Percentiles rank a stretch among this genome's conserved stretches.
Evolutionary conservation across 2,888 invertebrate species (phyloP).

Genomic region (Blastobasis adustella): DNA sequence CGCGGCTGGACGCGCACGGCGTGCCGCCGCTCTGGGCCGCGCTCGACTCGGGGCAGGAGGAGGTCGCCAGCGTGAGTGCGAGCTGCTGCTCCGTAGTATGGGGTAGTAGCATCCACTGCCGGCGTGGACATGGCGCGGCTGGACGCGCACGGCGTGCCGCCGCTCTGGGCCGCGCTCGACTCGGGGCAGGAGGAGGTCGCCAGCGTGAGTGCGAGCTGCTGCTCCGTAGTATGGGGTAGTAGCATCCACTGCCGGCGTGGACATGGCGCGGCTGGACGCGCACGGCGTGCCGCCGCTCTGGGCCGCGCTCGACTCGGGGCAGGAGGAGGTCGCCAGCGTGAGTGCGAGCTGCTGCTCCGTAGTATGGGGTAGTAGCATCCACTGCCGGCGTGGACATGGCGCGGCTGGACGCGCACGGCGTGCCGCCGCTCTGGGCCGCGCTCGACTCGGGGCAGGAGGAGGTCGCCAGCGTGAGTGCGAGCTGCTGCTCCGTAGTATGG

Average conservation of each 20-base stretch:
- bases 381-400: background rate
- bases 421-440: background rate
- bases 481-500: too few relatives aligned
- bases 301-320: background rate
- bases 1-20: background rate
- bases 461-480: too few relatives aligned
- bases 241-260: background rate
- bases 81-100: background rate
- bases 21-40: background rate
- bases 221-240: background rate
- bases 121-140: background rate
- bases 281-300: background rate
- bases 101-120: background rate
- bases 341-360: too few relatives aligned
- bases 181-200: too few relatives aligned
- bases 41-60: background rate
- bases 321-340: too few relatives aligned
- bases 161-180: background rate
- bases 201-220: too few relatives aligned
- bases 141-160: background rate
- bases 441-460: background rate
- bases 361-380: background rate
- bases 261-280: background rate
- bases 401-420: background rate
- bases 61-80: too few relatives aligned